A percentile compares a stretch with the other conserved stretches of the same genome.
Conservation (phyloP, 92 coral and sea anemone genomes). For the Epizoanthus ramosus region DNA sequence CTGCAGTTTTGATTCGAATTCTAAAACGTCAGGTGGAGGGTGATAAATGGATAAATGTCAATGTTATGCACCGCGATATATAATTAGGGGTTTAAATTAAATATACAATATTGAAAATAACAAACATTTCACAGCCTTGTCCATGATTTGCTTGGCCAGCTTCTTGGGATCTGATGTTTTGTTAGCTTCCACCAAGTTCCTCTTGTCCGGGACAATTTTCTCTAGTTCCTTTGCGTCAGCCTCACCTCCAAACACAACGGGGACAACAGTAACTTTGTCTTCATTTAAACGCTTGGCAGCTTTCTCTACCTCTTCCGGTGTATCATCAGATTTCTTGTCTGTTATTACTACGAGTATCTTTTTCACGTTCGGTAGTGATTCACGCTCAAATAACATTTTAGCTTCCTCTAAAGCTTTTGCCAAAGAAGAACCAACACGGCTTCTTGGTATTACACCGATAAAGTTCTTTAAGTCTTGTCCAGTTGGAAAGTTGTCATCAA, state of each 20-base stretch:
- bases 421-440: conserved; percentile 24
- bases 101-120: neutral
- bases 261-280: conserved; percentile 52
- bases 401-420: conserved; percentile 54
- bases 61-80: neutral
- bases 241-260: conserved; percentile 68
- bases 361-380: conserved; percentile 56
- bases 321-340: conserved; percentile 40
- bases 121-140: conserved; percentile 63
- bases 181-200: conserved; percentile 55
- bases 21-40: neutral
- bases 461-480: conserved; percentile 33
- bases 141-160: conserved; percentile 57
- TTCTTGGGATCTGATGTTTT: conserved; percentile 50
- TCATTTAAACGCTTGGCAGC: conserved; percentile 22
- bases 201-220: conserved; percentile 48
- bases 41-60: neutral
- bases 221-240: conserved; percentile 53
- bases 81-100: too few species aligned
- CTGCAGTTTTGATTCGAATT: too few species aligned
- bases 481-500: conserved; percentile 45
- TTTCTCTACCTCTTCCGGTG: conserved; percentile 19
- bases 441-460: conserved; percentile 47
- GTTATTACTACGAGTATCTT: conserved; percentile 58
- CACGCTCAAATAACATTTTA: conserved; percentile 51